Base-by-base conservation (phyloP, 2,888 invertebrate genomes). In the Pyrgus malvae region DNA sequence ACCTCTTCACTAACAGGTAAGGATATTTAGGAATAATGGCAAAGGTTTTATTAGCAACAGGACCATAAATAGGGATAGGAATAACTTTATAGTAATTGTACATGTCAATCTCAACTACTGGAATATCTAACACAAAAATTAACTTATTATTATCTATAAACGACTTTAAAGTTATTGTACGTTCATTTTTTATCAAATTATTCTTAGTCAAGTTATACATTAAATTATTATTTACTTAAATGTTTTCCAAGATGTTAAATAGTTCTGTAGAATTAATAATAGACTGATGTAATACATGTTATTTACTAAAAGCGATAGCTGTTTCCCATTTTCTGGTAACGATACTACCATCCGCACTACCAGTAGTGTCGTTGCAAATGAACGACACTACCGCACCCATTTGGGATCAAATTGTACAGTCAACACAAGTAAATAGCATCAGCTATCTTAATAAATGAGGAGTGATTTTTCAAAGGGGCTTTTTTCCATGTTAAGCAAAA, bases 21-120 rank as follows among this genome's bases (percentile, higher is more conserved):
- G 58, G 58, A 27, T 50, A 50, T 48, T 51, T 50, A 12, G 58
- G 58, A 33, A 58, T 42, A 8, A 58, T 55, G n/a, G 55, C 41
- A 29, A 33, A 23, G 38, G 55, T 57, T 29, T 54, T 54, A 23
- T 16, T 8, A n/a, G 9, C n/a, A 7, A 27, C 3, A 3, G 54
- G 46, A 44, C 19, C 12, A 54, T 44, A 44, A 16, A 45, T 21
- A 19, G 45, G 45, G 12, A 42, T 27, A 27, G 42, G 42, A 11
- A 45, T 12, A 11, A 55, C 21, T 31, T 55, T 58, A 23, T 55
- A 55, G 35, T 50, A 58, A 31, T 33, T 55, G 46, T 58, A 55
- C 6, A 31, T 55, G n/a, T 46, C 44, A 7, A 14, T 17, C 12
- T 55, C 48, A 27, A 55, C 19, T 41, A 48, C 12, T 29, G 41